Evolutionary conservation across 1,140 invertebrate species (phyloP).

Genomic region (Ylistrum balloti): DNA sequence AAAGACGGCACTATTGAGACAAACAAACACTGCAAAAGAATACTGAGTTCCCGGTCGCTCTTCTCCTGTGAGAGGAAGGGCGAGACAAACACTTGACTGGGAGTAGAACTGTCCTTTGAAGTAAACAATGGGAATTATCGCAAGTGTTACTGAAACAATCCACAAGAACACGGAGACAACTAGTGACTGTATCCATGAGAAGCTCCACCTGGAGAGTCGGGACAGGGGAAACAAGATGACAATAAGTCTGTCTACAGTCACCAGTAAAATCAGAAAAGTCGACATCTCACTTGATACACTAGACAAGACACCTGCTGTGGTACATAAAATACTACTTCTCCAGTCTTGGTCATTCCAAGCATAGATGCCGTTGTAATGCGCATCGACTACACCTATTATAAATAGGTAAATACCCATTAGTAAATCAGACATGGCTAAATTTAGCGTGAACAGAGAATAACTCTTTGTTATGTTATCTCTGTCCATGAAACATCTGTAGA

Average conservation of each 20-base stretch:
- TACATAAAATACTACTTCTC: not conserved
- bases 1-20: too few species aligned
- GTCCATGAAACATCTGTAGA: not conserved
- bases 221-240: not conserved
- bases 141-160: not conserved
- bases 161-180: not conserved
- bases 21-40: too few species aligned
- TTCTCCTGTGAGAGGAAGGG: too few species aligned
- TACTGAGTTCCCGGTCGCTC: too few species aligned
- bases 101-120: not conserved
- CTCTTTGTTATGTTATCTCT: not conserved
- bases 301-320: not conserved
- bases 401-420: not conserved
- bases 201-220: not conserved
- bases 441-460: not conserved
- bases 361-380: not conserved
- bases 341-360: too few species aligned
- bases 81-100: too few species aligned
- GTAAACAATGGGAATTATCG: not conserved
- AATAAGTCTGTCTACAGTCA: not conserved
- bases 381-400: not conserved
- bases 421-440: not conserved
- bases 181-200: not conserved
- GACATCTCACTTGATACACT: too few species aligned
- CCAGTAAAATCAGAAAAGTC: not conserved